Percentiles rank a stretch among this genome's conserved stretches.
Conservation (phyloP, 2,888 invertebrate species). For the Dryobotodes eremita region DNA sequence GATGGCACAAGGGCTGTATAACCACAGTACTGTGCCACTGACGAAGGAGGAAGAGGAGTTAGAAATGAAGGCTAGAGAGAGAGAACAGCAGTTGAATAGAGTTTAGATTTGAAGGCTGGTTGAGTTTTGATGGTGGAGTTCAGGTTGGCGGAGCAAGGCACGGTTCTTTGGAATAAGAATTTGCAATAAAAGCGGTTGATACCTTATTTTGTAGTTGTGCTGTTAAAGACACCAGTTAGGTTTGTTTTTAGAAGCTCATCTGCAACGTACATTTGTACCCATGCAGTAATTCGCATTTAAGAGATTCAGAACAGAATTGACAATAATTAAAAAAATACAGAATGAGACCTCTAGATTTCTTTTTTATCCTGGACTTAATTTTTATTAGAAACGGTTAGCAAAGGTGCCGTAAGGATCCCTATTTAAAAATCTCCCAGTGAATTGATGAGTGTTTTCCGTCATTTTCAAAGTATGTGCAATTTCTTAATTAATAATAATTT, state of each 20-base stretch:
- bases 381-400: background rate
- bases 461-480: conserved; percentile 3
- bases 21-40: conserved; percentile 93
- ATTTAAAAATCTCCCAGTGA: background rate
- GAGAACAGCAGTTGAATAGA: conserved; percentile 82
- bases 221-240: no score
- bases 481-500: conserved; percentile 1
- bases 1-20: conserved; percentile 98
- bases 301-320: no score
- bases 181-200: no score
- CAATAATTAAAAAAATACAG: no score
- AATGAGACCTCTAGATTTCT: no score
- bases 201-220: background rate
- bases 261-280: background rate
- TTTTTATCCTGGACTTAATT: no score
- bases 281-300: background rate
- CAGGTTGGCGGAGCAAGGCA: background rate
- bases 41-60: conserved; percentile 94
- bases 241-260: background rate
- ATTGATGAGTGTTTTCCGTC: background rate
- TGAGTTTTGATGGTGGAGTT: conserved; percentile 38
- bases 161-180: no score
- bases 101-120: conserved; percentile 69
- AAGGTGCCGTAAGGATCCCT: background rate
- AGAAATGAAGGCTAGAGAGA: conserved; percentile 89